A percentile compares a stretch with the other conserved stretches of the same genome.
phyloP scores from a whole-genome alignment of 2,888 invertebrate genomes.

The Rapana venosa region DNA sequence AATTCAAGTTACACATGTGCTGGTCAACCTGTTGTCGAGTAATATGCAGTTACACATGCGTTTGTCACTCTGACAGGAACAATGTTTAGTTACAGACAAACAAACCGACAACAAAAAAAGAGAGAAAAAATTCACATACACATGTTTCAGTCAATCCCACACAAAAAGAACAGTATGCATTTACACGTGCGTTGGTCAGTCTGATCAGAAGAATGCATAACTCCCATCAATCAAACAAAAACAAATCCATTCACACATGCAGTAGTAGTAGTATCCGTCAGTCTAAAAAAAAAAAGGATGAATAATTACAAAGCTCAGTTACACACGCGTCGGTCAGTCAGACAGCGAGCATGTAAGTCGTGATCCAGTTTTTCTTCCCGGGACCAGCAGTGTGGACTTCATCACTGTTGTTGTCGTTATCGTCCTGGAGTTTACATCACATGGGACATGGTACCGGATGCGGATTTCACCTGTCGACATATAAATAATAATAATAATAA shows the following conservation, averaged over 20 bases:
- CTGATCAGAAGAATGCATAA: no score
- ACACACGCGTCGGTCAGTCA: neutral
- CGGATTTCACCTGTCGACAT: conserved; percentile 60
- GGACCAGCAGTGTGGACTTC: neutral
- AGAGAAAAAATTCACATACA: no score
- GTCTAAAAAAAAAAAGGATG: neutral
- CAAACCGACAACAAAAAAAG: no score
- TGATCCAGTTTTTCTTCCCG: neutral
- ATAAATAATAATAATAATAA: neutral
- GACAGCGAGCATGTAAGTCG: neutral
- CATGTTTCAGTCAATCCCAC: no score
- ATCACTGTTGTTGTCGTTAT: neutral
- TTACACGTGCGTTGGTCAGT: no score
- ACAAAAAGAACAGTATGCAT: no score
- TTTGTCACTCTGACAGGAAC: neutral
- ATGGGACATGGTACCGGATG: conserved; percentile 65
- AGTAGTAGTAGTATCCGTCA: no score
- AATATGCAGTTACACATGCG: neutral
- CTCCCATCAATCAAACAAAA: no score
- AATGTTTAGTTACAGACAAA: no score
- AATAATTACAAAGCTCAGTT: neutral
- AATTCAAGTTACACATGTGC: neutral
- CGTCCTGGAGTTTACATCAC: conserved; percentile 55
- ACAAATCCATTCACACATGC: no score
- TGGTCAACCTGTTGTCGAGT: neutral